Percentiles rank a stretch among this genome's conserved stretches.
Conservation (phyloP, 2,888 invertebrate genomes). For the Drosophila greeni region DNA sequence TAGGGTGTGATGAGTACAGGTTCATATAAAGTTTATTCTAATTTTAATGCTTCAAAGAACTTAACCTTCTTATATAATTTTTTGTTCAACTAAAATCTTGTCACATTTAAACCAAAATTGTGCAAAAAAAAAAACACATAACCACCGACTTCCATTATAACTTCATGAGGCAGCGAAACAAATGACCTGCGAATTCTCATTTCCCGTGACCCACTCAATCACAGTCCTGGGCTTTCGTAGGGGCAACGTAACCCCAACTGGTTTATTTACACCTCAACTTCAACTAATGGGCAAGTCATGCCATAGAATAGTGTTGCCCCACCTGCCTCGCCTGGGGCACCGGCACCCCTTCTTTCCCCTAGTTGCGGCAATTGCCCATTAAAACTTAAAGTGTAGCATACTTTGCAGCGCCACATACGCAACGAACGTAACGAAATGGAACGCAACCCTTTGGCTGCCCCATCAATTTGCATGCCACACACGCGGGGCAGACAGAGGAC, state of each 20-base stretch:
- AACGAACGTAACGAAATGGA: slow-evolving; percentile 31
- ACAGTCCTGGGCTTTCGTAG: slow-evolving; percentile 3
- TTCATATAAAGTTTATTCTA: background rate
- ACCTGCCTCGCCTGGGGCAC: background rate
- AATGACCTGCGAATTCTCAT: slow-evolving; percentile 27
- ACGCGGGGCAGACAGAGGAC: slow-evolving; percentile 51
- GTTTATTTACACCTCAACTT: slow-evolving; percentile 49
- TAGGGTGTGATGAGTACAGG: fast-evolving
- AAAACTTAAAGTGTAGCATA: slow-evolving; percentile 70
- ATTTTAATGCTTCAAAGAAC: background rate
- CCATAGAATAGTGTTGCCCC: slow-evolving; percentile 25
- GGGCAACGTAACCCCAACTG: slow-evolving; percentile 9
- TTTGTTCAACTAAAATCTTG: background rate
- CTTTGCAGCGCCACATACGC: slow-evolving; percentile 46
- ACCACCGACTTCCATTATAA: slow-evolving; percentile 5
- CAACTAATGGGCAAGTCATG: slow-evolving; percentile 66
- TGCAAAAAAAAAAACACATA: slow-evolving; percentile 2
- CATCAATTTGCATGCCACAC: slow-evolving; percentile 72
- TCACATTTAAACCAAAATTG: background rate
- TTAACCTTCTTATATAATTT: background rate
- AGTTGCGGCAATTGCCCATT: slow-evolving; percentile 56
- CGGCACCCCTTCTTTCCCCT: no score
- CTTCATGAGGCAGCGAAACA: slow-evolving; percentile 10
- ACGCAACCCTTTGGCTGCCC: slow-evolving; percentile 39
- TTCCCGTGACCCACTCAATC: slow-evolving; percentile 28